Evolutionary conservation across 2,888 invertebrate species (phyloP).

Genomic region (Unio pictorum): DNA sequence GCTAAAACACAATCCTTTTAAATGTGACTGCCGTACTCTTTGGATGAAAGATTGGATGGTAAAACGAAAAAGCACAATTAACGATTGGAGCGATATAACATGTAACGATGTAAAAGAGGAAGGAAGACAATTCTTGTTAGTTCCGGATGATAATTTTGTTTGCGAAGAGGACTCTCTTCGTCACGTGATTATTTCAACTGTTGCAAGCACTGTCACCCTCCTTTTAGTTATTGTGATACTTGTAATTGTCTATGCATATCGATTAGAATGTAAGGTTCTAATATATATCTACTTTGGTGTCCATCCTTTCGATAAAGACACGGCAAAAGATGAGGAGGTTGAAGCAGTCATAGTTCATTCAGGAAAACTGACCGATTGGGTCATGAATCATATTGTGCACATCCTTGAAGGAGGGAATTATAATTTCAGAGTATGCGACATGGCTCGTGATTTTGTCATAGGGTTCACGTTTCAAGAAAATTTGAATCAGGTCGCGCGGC

Average conservation of each 20-base stretch:
- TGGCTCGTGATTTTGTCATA: slow-evolving; percentile 38
- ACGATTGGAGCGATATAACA: slow-evolving; percentile 5
- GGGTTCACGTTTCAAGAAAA: slow-evolving; percentile 46
- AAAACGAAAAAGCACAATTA: slow-evolving; percentile 6
- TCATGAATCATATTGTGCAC: slow-evolving; percentile 28
- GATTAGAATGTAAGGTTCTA: slow-evolving; percentile 41
- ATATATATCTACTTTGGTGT: slow-evolving; percentile 44
- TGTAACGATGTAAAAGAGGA: slow-evolving; percentile 20
- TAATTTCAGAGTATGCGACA: slow-evolving; percentile 31
- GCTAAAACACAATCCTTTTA: slow-evolving; percentile 33
- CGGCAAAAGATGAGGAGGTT: slow-evolving; percentile 25
- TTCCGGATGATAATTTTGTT: slow-evolving; percentile 31
- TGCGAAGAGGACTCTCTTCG: slow-evolving; percentile 27
- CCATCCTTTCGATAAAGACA: slow-evolving; percentile 45
- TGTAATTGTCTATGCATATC: slow-evolving; percentile 24
- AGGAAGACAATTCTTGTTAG: slow-evolving; percentile 17
- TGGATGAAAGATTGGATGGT: slow-evolving; percentile 48
- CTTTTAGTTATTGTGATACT: slow-evolving; percentile 16
- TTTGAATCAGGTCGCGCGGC: slow-evolving; percentile 27
- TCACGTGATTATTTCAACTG: slow-evolving; percentile 27
- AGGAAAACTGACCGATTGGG: slow-evolving; percentile 27
- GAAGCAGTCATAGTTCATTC: slow-evolving; percentile 41
- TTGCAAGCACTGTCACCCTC: slow-evolving; percentile 17
- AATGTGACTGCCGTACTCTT: slow-evolving; percentile 42
- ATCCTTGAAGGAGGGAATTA: slow-evolving; percentile 27